Base-by-base conservation (phyloP, 2,113 vertebrate species). In the Pterophyllum scalare region DNA sequence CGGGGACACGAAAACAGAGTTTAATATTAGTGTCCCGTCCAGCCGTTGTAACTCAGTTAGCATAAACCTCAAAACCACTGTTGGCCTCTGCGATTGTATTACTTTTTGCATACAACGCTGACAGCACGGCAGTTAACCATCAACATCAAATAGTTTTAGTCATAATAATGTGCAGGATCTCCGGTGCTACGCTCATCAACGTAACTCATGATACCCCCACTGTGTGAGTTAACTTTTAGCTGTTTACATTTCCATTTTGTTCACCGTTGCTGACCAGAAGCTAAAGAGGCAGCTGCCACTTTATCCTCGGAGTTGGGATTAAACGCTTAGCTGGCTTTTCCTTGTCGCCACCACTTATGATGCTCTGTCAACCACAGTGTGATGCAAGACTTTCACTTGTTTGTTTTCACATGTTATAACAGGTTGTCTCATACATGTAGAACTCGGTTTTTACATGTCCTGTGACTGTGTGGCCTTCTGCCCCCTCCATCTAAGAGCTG, bases 41-140 rank as follows among this genome's bases (percentile, higher is more conserved):
- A 15, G 46, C 15, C n/a, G 46, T 52, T 33, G 58, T 59, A 56
- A 60, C 74, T 75, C 17, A 52, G 90, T 89, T 91, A 93, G 75
- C 82, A 67, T 88, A 11, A 64, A 38, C 57, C 58, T 54, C 35
- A 79, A 19, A 46, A 81, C 77, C 15, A 60, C 24, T 26, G 2
- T 14, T 81, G 24, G 62, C 28, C 52, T 81, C 38, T 35, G 5
- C 6, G 24, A 40, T 76, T 75, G 75, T 76, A 31, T 49, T 20
- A 28, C 14, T 52, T 59, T 57, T 14, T 64, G 12, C 5, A 4
- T 13, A 49, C 19, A 20, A 49, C 15, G 65, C 20, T 2, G 15
- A 26, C 28, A 24, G 22, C 15, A 26, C 11, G 19, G 9, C 14
- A 61, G 3, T 22, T 57, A 31, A 26, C 2, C 1, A 4, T 7